Evolutionary conservation across 2,888 invertebrate genomes (phyloP).

Genomic region (Aleiodes leptofemur): DNA sequence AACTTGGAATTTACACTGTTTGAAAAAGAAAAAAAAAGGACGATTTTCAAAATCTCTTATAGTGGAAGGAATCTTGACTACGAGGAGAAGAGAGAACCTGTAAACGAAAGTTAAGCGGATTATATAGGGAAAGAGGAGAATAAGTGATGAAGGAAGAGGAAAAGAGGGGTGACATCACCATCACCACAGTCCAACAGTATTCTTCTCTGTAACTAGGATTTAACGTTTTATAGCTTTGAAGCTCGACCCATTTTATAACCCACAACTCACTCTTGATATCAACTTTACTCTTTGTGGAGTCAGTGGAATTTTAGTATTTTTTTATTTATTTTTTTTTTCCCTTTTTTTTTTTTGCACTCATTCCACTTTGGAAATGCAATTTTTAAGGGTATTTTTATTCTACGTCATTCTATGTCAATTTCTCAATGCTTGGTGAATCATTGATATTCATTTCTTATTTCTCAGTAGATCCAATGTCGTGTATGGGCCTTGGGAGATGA

Average conservation of each 20-base stretch:
- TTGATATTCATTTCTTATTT: slow-evolving; percentile 33
- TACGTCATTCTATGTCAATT: slow-evolving; percentile 29
- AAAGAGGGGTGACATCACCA: neutral
- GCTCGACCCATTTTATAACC: slow-evolving; percentile 55
- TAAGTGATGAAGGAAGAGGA: neutral
- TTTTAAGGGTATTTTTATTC: slow-evolving; percentile 5
- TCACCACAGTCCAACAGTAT: slow-evolving; percentile 43
- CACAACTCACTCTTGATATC: slow-evolving; percentile 33
- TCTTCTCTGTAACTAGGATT: slow-evolving; percentile 45
- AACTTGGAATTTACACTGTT: slow-evolving; percentile 26
- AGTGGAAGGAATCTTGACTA: slow-evolving; percentile 42
- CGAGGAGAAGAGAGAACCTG: slow-evolving; percentile 14
- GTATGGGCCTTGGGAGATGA: slow-evolving; percentile 12
- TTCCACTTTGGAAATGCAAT: slow-evolving; percentile 10
- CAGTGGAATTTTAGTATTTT: neutral
- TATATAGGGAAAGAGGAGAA: slow-evolving; percentile 37
- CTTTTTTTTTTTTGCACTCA: slow-evolving; percentile 2
- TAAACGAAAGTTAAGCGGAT: slow-evolving; percentile 59
- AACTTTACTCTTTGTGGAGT: slow-evolving; percentile 8
- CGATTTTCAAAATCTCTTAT: slow-evolving; percentile 21
- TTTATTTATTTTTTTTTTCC: too few relatives aligned
- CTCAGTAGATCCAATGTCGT: slow-evolving; percentile 1
- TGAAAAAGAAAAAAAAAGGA: neutral
- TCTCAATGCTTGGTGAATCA: slow-evolving; percentile 19
- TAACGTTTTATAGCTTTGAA: slow-evolving; percentile 51